Base-by-base conservation (phyloP, 2,888 invertebrate species). In the Apamea sordens region DNA sequence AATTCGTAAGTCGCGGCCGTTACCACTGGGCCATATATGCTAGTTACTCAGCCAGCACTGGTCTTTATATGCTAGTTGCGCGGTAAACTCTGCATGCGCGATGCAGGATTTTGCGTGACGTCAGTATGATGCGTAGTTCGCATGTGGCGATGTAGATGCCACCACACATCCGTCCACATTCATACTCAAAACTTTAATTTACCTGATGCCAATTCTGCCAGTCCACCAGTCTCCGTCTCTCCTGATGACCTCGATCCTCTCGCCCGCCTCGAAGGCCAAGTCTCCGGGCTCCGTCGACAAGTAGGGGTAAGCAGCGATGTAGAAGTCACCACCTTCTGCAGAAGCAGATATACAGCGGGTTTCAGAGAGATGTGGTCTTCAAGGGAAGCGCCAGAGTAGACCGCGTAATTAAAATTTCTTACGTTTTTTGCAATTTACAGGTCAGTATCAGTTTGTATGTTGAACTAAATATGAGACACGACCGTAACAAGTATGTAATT, bases 191-290 rank as follows among this genome's bases (percentile, higher is more conserved):
- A 24, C 28, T 7, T 11, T 5, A 2, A 56, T 18, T 32, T 13
- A 97, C 96, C 95, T 94, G 94, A 90, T 98, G 97, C 98, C 98
- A 88, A 99, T 97, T 86, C 98, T 97, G 50, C 99, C 99, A 8
- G 99, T 99, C 99, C 99, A 99, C 99, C 99, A 99, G 93, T 99
- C 99, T 0, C 99, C 99, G 83, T 99, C 99, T 84, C 98, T 98
- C 85, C 99, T 98, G 63, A 98, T 97, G 2, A 99, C 99, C 89
- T 98, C 97, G 80, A 99, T 98, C 89, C 98, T 97, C 94, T 99
- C 99, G 0, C 99, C 98, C 0, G 97, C 98, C 88, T 98, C 98
- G 95, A 99, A 99, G 80, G 97, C 98, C 81, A 99, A 97, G 97
- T 99, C 99, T 0, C 99, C 99, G 0, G 98, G 97, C 94, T 99